A percentile compares a stretch with the other conserved stretches of the same genome.
These are phyloP conservation scores for Oplegnathus fasciatus DNA, from an alignment of 2,113 vertebrate genomes.

Conservation along the genomic window DNA sequence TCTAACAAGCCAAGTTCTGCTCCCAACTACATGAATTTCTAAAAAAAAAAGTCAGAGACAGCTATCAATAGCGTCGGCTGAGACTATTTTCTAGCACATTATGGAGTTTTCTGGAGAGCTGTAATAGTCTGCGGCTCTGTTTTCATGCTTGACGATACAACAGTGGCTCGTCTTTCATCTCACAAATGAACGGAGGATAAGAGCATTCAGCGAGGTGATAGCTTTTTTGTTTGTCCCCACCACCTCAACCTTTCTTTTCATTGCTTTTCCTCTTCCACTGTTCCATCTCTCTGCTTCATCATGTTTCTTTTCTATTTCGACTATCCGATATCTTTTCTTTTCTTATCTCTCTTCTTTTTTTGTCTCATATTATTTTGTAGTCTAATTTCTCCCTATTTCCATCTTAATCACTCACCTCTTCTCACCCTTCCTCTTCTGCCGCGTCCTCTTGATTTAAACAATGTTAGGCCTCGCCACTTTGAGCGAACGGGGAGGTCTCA, in stretches of 20 bases:
- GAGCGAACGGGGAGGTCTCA: conserved; percentile 22
- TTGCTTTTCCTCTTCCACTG: neutral
- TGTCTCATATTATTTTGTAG: neutral
- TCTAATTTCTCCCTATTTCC: neutral
- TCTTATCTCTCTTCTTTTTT: neutral
- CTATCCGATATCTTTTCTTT: neutral
- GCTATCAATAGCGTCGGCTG: neutral
- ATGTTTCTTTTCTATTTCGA: neutral
- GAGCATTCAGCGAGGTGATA: conserved; percentile 45
- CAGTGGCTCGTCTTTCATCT: conserved; percentile 60
- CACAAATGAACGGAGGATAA: conserved; percentile 58
- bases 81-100: conserved; percentile 51
- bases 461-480: conserved; percentile 41
- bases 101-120: conserved; percentile 46
- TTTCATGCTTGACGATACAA: conserved; percentile 44
- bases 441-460: conserved; percentile 35
- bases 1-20: neutral
- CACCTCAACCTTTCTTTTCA: conserved; percentile 18
- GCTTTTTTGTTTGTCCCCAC: conserved; percentile 44
- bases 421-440: conserved; percentile 4
- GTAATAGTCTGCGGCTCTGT: conserved; percentile 52
- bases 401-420: conserved; percentile 18
- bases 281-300: neutral
- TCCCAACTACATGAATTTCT: neutral
- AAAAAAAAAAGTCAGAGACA: conserved; percentile 3